A percentile compares a stretch with the other conserved stretches of the same genome.
phyloP scores from a whole-genome alignment of 2,797 vertebrate species.

The Knipowitschia caucasica region DNA sequence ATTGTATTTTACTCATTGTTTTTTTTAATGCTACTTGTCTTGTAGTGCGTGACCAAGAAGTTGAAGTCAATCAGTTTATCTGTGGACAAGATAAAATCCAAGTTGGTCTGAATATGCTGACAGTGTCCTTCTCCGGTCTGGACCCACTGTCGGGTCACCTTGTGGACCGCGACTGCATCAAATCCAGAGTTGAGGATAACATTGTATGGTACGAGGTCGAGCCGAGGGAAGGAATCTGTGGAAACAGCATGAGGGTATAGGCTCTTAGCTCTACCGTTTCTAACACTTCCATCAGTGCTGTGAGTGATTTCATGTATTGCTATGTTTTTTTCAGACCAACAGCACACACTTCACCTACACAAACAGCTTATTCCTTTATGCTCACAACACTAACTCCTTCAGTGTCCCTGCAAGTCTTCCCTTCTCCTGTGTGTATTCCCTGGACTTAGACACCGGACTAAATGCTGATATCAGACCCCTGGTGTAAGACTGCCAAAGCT shows the following conservation, averaged over 20 bases:
- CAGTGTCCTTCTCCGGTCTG: conserved; percentile 23
- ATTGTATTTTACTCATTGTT: not conserved
- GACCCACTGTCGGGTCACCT: conserved; percentile 55
- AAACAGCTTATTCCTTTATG: conserved; percentile 64
- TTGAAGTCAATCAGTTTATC: conserved; percentile 18
- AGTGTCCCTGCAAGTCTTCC: conserved; percentile 60
- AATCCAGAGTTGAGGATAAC: not conserved
- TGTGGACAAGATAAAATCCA: conserved; percentile 48
- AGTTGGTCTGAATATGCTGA: conserved; percentile 24
- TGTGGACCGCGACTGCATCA: conserved; percentile 41
- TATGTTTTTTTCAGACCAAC: conserved; percentile 66
- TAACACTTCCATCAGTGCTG: not conserved
- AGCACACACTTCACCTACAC: conserved; percentile 57
- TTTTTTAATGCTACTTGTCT: not conserved
- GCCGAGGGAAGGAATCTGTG: conserved; percentile 42
- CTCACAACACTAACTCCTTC: conserved; percentile 48
- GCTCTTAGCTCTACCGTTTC: not conserved
- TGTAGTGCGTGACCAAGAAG: conserved; percentile 4
- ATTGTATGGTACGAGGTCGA: conserved; percentile 59
- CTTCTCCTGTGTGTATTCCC: conserved; percentile 72
- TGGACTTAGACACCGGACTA: conserved; percentile 67
- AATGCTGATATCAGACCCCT: conserved; percentile 61
- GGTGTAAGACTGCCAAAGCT: conserved; percentile 42
- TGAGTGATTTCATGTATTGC: not conserved
- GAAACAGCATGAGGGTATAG: conserved; percentile 58